phyloP scores from a whole-genome alignment of 2,888 invertebrate genomes.

The Melinaea menophilus region DNA sequence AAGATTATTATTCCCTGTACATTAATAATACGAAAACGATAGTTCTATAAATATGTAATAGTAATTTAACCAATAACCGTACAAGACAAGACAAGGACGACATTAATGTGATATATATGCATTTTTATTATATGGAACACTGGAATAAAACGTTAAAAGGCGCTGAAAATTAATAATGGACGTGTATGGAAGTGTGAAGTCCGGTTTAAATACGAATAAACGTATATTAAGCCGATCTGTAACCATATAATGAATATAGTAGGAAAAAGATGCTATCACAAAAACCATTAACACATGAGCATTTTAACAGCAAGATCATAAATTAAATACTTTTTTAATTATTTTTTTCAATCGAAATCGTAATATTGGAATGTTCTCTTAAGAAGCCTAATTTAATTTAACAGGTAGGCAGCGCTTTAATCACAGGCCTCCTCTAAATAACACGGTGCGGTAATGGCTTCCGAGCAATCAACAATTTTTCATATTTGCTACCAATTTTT shows the following conservation, averaged over 20 bases:
- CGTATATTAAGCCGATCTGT: conserved; percentile 25
- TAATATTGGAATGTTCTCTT: conserved; percentile 63
- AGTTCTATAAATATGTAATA: too few species aligned
- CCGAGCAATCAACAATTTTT: conserved; percentile 74
- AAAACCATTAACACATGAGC: conserved; percentile 67
- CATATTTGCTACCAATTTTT: conserved; percentile 73
- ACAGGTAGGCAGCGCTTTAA: conserved; percentile 76
- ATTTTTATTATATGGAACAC: too few species aligned
- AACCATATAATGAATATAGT: conserved; percentile 30
- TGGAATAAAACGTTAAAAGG: too few species aligned
- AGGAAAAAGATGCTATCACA: conserved; percentile 41
- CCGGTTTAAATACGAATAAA: not conserved
- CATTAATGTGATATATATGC: too few species aligned
- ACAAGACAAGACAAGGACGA: too few species aligned
- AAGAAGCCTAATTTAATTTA: conserved; percentile 78
- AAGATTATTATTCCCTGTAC: not conserved
- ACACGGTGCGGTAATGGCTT: conserved; percentile 70
- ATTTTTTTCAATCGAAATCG: conserved; percentile 48
- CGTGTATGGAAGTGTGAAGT: not conserved
- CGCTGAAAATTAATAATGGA: too few species aligned
- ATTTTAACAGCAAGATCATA: conserved; percentile 62
- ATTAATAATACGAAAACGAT: not conserved
- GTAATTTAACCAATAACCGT: too few species aligned
- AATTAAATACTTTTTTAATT: conserved; percentile 59
- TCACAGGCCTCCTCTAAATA: conserved; percentile 74